These are phyloP conservation scores for Hypselothyrea guttata DNA, from an alignment of 2,888 invertebrate genomes.

Conservation along the genomic window DNA sequence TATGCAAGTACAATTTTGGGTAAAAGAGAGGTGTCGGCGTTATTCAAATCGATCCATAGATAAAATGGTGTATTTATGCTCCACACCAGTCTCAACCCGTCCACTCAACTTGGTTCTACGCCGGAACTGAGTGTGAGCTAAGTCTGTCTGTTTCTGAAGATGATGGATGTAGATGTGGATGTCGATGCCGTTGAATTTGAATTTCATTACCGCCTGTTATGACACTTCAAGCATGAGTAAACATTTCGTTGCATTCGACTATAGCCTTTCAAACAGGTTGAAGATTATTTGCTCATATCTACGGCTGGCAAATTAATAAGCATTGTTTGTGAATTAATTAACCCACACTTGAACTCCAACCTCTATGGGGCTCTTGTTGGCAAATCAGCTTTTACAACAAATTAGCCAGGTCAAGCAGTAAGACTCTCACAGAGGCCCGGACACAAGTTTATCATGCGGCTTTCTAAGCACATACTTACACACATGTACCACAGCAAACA, in stretches of 20 bases:
- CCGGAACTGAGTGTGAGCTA: not conserved
- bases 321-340: slow-evolving; percentile 39
- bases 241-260: not conserved
- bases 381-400: slow-evolving; percentile 72
- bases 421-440: slow-evolving; percentile 62
- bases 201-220: slow-evolving; percentile 4
- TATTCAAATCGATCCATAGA: slow-evolving; percentile 38
- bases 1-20: not conserved
- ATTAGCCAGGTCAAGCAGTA: slow-evolving; percentile 68
- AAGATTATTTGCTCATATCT: not conserved
- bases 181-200: slow-evolving; percentile 53
- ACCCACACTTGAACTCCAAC: slow-evolving; percentile 24
- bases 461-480: slow-evolving; percentile 27
- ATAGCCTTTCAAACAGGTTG: too few relatives aligned
- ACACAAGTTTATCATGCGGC: slow-evolving; percentile 58
- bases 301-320: slow-evolving; percentile 19
- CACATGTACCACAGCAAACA: slow-evolving; percentile 8
- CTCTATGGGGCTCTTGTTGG: slow-evolving; percentile 50
- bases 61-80: slow-evolving; percentile 1
- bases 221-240: not conserved
- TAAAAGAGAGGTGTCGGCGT: slow-evolving; percentile 34
- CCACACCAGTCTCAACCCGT: slow-evolving; percentile 5
- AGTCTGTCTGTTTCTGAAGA: not conserved
- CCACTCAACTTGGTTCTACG: not conserved
- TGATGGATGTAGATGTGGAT: slow-evolving; percentile 23